Conservation (phyloP, 2,113 vertebrate genomes). For the Columbina picui region DNA sequence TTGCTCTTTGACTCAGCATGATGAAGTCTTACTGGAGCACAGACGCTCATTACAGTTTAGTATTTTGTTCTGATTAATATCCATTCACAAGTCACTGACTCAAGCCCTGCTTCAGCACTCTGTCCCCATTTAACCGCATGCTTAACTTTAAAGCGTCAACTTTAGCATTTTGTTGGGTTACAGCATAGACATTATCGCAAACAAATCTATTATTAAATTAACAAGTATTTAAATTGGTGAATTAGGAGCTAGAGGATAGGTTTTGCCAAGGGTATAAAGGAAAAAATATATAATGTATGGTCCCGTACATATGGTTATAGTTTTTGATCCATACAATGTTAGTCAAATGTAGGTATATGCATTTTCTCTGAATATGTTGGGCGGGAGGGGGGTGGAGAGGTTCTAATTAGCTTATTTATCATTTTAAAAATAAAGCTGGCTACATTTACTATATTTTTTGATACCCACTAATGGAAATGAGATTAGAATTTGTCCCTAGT, state of each 20-base stretch:
- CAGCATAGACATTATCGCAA: not conserved
- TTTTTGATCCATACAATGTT: not conserved
- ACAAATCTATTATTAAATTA: not conserved
- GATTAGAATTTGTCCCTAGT: not conserved
- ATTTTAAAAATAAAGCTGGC: not conserved
- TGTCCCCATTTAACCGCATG: not conserved
- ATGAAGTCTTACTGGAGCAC: not conserved
- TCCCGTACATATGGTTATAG: not conserved
- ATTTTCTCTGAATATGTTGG: not conserved
- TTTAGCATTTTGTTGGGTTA: not conserved
- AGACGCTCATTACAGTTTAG: not conserved
- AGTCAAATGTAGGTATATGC: not conserved
- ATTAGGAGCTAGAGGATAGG: not conserved
- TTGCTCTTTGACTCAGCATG: not conserved
- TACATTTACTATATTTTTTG: not conserved
- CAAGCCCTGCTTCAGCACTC: not conserved
- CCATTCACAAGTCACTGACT: not conserved
- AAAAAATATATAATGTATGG: not conserved
- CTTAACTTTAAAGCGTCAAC: not conserved
- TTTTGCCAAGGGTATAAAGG: not conserved
- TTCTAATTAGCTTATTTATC: not conserved
- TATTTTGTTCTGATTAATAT: not conserved
- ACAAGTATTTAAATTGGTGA: not conserved
- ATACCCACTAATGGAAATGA: not conserved
- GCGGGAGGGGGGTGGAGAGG: fast-evolving